Evolutionary conservation across 2,797 vertebrate genomes (phyloP), one percentile per base, ranked within the genome.

Genomic region (Rhabdophis nuchalis): DNA sequence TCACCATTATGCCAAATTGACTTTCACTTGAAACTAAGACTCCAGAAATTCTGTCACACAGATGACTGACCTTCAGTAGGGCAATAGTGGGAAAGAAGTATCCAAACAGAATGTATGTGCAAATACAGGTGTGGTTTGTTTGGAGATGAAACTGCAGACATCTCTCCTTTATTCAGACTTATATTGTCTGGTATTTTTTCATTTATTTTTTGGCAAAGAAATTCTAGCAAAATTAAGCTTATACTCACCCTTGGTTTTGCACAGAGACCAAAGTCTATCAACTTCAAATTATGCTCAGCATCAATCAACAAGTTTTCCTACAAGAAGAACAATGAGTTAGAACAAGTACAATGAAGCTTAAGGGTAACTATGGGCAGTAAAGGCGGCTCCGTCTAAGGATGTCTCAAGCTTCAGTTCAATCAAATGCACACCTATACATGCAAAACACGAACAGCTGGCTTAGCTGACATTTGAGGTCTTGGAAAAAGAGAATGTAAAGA

Each of bases 241-340:
- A 11, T 5, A 77, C 93, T 92, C 97, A 99, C 99, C 98, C 99
- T 99, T 9, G 99, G 99, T 97, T 99, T 98, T 94, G 98, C 99
- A 96, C 99, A 99, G 56, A 99, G 97, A 87, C 99, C 99, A 94
- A 99, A 99, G 95, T 99, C 99, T 95, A 99, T 99, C 93, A 99
- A 98, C 96, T 99, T 99, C 94, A 99, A 95, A 95, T 99, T 99
- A 94, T 97, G 98, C 90, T 98, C 96, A 93, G 97, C 98, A 25
- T 99, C 99, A 94, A 99, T 99, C 91, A 99, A 96, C 93, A 99
- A 94, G 96, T 99, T 99, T 97, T 99, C 99, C 99, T 99, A 90
- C 61, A 60, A 92, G 94, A 95, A 96, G 57, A 96, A 27, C 96
- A 8, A 54, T 11, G 12, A 23, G 5, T 58, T 87, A 77, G 20